Evolutionary conservation across 2,888 invertebrate species (phyloP), one percentile per base, ranked within the genome.

Genomic region (Operophtera brumata): DNA sequence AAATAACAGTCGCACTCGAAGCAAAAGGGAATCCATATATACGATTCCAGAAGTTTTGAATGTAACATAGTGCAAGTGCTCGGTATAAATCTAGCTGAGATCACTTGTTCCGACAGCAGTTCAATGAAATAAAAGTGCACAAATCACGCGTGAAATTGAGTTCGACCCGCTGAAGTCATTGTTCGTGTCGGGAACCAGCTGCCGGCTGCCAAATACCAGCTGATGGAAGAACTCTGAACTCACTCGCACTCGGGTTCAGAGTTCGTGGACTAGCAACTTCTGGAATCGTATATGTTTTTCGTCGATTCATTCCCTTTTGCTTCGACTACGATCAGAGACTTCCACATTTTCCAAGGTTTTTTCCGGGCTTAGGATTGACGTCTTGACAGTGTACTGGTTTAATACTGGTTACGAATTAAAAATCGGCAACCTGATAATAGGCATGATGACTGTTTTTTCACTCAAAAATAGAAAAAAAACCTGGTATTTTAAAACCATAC

Each of bases 91-190:
- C 59, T 57, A 57, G 55, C 40, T 51, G 55, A 61, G 61, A 68
- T 66, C 68, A 61, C 62, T 61, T 69, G 66, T 71, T 67, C 67
- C 73, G 72, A 73, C 70, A 73, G 66, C 66, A 67, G 70, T 77
- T 74, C 70, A 70, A 86, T 80, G 80, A 84, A 86, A 85, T 86
- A 84, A 86, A 84, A 84, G 78, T 78, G 76, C 76, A 82, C 80
- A 86, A 86, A 88, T 86, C 86, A 86, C 84, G 85, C 88, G 87
- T 88, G 86, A 88, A 89, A 89, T 89, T 85, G 87, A 85, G 79
- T 87, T 86, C 80, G 80, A 80, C 70, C 80, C 78, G 71, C 77
- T 76, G 72, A 78, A 82, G 80, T 78, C 79, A 81, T 81, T 82
- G 82, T 82, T 75, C 77, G 78, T 65, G 70, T 70, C 73, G 74